phyloP scores from a whole-genome alignment of 2,797 vertebrate species.

The Bradypodion pumilum region DNA sequence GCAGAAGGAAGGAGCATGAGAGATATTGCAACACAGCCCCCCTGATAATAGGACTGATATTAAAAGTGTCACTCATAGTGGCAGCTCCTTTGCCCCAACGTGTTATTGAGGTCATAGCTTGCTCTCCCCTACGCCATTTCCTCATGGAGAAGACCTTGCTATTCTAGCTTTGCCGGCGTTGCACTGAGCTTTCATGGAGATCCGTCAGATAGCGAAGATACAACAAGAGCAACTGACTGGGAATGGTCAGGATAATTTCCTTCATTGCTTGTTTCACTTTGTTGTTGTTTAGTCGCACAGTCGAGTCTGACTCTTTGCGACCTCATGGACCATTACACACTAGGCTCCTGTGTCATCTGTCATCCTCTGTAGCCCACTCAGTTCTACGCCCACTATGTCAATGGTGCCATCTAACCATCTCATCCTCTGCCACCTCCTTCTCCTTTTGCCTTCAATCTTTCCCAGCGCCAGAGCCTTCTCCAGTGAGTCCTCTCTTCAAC shows the following conservation, averaged over 20 bases:
- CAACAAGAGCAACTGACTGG: conserved; percentile 2
- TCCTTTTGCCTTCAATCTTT: too few species aligned
- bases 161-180: background rate
- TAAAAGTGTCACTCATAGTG: conserved; percentile 24
- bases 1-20: background rate
- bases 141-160: background rate
- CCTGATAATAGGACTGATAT: conserved; percentile 22
- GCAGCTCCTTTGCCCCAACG: conserved; percentile 23
- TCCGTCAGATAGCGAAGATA: conserved; percentile 16
- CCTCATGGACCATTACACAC: too few species aligned
- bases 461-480: too few species aligned
- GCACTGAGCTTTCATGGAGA: rapidly evolving
- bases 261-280: background rate
- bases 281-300: too few species aligned
- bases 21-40: rapidly evolving
- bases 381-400: too few species aligned
- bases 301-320: too few species aligned
- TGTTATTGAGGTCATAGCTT: background rate
- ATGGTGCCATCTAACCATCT: too few species aligned
- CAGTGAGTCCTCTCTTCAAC: too few species aligned
- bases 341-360: too few species aligned
- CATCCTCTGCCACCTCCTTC: too few species aligned
- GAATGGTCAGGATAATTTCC: background rate
- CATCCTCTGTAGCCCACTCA: too few species aligned
- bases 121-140: background rate